phyloP scores from a whole-genome alignment of 23 tunicate genomes.

The Phallusia fumigata region DNA sequence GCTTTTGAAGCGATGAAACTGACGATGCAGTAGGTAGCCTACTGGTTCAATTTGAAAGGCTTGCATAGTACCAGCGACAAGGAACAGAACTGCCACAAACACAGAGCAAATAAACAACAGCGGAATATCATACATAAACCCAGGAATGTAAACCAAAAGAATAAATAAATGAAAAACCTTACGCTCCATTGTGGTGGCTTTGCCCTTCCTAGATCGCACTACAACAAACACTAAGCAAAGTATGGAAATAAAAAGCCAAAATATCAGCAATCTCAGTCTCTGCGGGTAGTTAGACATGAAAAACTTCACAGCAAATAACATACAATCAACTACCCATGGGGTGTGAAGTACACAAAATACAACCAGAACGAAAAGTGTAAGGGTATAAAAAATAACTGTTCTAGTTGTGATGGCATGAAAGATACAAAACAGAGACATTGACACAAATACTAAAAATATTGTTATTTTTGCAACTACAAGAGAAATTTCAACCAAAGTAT shows the following conservation, averaged over 20 bases:
- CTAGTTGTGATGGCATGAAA: not conserved
- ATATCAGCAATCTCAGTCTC: slow-evolving; percentile 9
- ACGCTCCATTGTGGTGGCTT: slow-evolving; percentile 63
- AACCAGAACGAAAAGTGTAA: not conserved
- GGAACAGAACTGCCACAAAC: slow-evolving; percentile 32
- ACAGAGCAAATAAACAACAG: slow-evolving; percentile 57
- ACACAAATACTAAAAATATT: not conserved
- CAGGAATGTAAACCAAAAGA: slow-evolving; percentile 75
- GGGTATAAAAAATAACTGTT: slow-evolving; percentile 18
- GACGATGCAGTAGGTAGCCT: slow-evolving; percentile 15
- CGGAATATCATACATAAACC: slow-evolving; percentile 59
- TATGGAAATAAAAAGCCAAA: slow-evolving; percentile 14
- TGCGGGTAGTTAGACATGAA: slow-evolving; percentile 6
- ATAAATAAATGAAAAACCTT: slow-evolving; percentile 72
- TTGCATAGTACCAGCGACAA: slow-evolving; percentile 32
- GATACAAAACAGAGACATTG: not conserved
- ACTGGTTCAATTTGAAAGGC: slow-evolving; percentile 68
- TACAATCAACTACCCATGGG: not conserved
- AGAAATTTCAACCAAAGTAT: not conserved
- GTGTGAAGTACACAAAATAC: not conserved
- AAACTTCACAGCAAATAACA: not conserved
- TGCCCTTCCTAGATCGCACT: not conserved
- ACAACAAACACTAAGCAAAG: slow-evolving; percentile 18
- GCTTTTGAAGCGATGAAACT: slow-evolving; percentile 33
- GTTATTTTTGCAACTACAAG: not conserved